A percentile compares a stretch with the other conserved stretches of the same genome.
Conservation (phyloP, 2,113 vertebrate species). For the Callocephalon fimbriatum region DNA sequence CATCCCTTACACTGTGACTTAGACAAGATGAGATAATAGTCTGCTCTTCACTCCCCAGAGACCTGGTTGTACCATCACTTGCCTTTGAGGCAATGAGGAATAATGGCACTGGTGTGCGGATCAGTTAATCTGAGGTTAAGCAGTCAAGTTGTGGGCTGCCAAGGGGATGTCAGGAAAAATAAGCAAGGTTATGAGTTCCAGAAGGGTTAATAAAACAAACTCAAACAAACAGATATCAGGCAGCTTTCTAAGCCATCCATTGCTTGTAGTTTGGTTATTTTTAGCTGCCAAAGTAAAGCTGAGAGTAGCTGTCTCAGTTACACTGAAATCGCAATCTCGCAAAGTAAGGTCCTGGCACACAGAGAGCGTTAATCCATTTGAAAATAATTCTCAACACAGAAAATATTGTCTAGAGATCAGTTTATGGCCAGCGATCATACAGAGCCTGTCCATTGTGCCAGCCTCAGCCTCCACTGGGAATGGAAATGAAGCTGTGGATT, state of each 20-base stretch:
- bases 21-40: background rate
- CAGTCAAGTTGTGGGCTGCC: background rate
- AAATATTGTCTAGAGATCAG: background rate
- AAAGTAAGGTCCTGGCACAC: background rate
- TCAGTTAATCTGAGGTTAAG: background rate
- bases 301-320: background rate
- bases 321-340: background rate
- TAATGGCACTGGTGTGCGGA: fast-evolving
- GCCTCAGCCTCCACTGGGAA: background rate
- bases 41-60: background rate
- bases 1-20: background rate
- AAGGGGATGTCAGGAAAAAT: background rate
- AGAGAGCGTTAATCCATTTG: background rate
- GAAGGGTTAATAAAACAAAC: background rate
- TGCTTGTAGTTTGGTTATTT: background rate
- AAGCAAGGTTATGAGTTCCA: background rate
- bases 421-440: background rate
- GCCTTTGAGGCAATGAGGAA: background rate
- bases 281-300: background rate
- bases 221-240: background rate
- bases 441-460: background rate
- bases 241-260: background rate
- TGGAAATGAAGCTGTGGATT: background rate
- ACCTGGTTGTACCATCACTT: background rate
- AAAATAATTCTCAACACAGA: background rate